phyloP scores from a whole-genome alignment of 1,140 invertebrate genomes.

The Papilio glaucus region DNA sequence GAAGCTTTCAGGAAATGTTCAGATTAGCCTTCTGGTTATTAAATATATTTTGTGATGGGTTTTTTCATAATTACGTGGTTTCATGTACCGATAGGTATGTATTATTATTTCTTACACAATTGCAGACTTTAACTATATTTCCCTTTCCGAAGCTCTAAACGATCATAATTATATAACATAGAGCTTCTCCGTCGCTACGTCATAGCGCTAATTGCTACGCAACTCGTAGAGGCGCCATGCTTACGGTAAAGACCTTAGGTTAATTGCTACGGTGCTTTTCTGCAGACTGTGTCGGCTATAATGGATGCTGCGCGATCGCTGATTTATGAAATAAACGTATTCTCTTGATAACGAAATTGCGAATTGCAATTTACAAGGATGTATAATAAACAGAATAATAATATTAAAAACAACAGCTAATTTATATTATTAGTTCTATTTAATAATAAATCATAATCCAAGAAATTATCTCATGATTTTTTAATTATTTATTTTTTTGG shows the following conservation, averaged over 20 bases:
- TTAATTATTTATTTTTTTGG: too few relatives aligned
- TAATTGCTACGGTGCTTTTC: constrained; percentile 66
- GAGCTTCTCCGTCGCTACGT: constrained; percentile 53
- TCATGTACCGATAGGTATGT: too few relatives aligned
- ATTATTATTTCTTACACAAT: constrained; percentile 14
- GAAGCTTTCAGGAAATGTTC: too few relatives aligned
- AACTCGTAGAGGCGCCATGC: constrained; percentile 67
- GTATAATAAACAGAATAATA: neutral
- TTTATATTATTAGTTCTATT: too few relatives aligned
- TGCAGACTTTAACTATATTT: constrained; percentile 6
- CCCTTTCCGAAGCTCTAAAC: constrained; percentile 46
- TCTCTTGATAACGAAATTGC: constrained; percentile 2
- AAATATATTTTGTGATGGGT: too few relatives aligned
- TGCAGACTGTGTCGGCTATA: constrained; percentile 39
- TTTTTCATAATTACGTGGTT: too few relatives aligned
- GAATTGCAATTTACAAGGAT: neutral
- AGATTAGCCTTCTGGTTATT: too few relatives aligned
- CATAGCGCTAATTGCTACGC: constrained; percentile 80
- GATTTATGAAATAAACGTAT: constrained; percentile 21
- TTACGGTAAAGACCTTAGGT: constrained; percentile 67
- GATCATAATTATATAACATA: constrained; percentile 70
- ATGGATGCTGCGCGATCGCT: constrained; percentile 38
- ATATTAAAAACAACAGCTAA: too few relatives aligned
- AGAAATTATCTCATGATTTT: too few relatives aligned
- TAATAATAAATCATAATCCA: too few relatives aligned